Evolutionary conservation across 1,140 invertebrate species (phyloP), one percentile per base, ranked within the genome.

Genomic region (Trichonephila clavata): DNA sequence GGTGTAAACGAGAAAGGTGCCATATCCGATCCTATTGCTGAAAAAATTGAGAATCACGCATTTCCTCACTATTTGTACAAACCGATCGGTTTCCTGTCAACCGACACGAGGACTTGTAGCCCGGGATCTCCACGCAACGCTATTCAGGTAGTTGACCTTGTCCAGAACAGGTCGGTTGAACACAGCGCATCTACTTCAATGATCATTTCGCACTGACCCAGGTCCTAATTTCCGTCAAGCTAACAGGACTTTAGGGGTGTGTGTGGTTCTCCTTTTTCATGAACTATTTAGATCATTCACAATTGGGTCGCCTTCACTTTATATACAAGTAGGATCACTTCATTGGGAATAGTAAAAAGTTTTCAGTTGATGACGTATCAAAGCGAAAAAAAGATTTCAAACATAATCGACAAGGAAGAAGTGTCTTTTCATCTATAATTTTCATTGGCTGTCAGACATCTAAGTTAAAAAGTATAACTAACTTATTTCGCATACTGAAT

Each of bases 1-100:
- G 4, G 71, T 14, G 18, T 20, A 18, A 27, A 20, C 27, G 71
- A 77, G 32, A 77, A 77, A 77, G 14, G 27, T 77, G 27, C 71
- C 71, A 77, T 77, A 77, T 77, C 71, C 71, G 71, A 77, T 39
- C 71, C 32, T 32, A 77, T 77, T 77, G 71, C 24, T 77, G 24
- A 27, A 77, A 77, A 77, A 32, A 13, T 77, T 18, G 71, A 77
- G 50, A 68, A 68, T 27, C 65, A 68, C 65, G 65, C 71, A 77
- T 39, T 77, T 77, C 71, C 71, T 77, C 71, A 39, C 71, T 32
- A 77, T 77, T 77, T 13, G 27, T 39, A 77, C 27, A 18, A 77
- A 77, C 71, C 27, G 65, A 24, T 68, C 27, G 65, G n/a, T 77
- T 77, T 77, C 71, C 71, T 77, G 71, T 13, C 27, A 21, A 39